A percentile compares a stretch with the other conserved stretches of the same genome.
These are phyloP conservation scores for Stenoptilia bipunctidactyla DNA, from an alignment of 2,888 invertebrate species.

Conservation along the genomic window DNA sequence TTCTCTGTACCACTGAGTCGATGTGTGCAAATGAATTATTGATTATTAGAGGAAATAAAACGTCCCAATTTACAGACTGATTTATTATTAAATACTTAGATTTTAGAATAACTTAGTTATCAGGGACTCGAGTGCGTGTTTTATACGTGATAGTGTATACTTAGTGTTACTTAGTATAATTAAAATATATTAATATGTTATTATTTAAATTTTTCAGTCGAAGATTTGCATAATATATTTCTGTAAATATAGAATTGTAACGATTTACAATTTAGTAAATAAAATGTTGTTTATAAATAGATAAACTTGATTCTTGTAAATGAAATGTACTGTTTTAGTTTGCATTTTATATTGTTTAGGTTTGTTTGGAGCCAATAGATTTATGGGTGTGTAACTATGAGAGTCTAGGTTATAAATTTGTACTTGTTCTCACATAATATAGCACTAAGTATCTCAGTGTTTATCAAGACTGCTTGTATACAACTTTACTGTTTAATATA, in stretches of 20 bases:
- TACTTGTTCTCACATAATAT: constrained; percentile 48
- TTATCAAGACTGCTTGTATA: constrained; percentile 70
- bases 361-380: constrained; percentile 36
- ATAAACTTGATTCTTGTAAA: constrained; percentile 62
- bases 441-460: constrained; percentile 67
- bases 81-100: constrained; percentile 55
- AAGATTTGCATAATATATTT: constrained; percentile 66
- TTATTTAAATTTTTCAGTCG: constrained; percentile 61
- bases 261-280: constrained; percentile 36
- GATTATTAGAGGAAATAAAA: constrained; percentile 67
- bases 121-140: constrained; percentile 68
- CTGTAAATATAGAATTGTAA: constrained; percentile 57
- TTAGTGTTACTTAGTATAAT: constrained; percentile 58
- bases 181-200: constrained; percentile 63
- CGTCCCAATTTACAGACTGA: constrained; percentile 71
- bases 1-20: constrained; percentile 39
- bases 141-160: constrained; percentile 68
- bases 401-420: constrained; percentile 53
- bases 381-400: constrained; percentile 54
- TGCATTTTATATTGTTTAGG: constrained; percentile 66
- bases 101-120: constrained; percentile 43
- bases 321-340: constrained; percentile 68
- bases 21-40: constrained; percentile 56
- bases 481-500: constrained; percentile 59
- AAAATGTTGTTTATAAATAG: constrained; percentile 60